Base-by-base conservation (phyloP, 2,888 invertebrate genomes). In the Agrochola lychnidis region DNA sequence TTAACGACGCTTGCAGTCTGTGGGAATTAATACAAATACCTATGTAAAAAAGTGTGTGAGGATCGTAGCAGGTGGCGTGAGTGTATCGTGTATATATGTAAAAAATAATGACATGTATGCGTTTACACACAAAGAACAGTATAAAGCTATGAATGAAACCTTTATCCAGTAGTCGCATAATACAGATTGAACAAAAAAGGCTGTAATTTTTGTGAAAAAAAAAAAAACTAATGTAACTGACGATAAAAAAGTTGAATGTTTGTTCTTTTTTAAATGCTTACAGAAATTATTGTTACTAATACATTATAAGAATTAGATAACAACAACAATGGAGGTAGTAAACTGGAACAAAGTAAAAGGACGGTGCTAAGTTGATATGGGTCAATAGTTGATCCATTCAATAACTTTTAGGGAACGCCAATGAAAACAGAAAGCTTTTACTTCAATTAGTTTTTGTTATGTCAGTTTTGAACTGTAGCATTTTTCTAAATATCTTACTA, bases 341-440 rank as follows among this genome's bases (percentile, higher is more conserved):
- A 82, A 77, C 5, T 80, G 48, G 56, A 62, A 76, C 62, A 76
- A 57, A 76, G 45, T 76, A 42, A 71, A 45, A 57, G 66, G 48
- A 9, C 36, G 56, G 53, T 42, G 53, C 22, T 61, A 78, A 66
- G 14, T 81, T 81, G 79, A 76, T 71, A 66, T 45, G 82, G 78
- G 82, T 82, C 78, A 82, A 67, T 77, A 66, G 63, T 59, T 78
- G 73, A 78, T 72, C 68, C 62, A 69, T 78, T 78, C 73, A 64
- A 76, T 83, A 82, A 68, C 82, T 78, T 72, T 42, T 36, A 56
- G 83, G 59, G 67, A 63, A 64, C 42, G 78, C 63, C 79, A 83
- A 83, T 73, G 73, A 81, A 81, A 83, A 78, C 64, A 83, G 64
- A 73, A 79, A 69, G 79, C 83, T 83, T 78, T 81, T 78, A 69